A percentile compares a stretch with the other conserved stretches of the same genome.
phyloP scores from a whole-genome alignment of 1,140 invertebrate genomes.

The Stegodyphus mimosarum region DNA sequence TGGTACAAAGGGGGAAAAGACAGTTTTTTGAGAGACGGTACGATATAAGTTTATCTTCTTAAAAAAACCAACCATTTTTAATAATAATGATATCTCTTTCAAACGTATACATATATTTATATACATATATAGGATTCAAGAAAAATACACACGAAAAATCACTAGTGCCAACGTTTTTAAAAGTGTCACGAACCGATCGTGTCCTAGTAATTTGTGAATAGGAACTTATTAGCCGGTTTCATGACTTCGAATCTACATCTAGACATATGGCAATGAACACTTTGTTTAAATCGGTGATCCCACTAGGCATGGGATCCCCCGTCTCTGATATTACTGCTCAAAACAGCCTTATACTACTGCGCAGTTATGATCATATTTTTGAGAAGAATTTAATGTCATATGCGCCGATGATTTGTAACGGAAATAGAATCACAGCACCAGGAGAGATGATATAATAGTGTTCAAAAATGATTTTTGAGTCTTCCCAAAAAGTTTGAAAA shows the following conservation, averaged over 20 bases:
- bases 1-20: background rate
- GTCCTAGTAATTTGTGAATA: slow-evolving; percentile 31
- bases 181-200: slow-evolving; percentile 33
- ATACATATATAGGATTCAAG: slow-evolving; percentile 51
- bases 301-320: slow-evolving; percentile 21
- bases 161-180: slow-evolving; percentile 52
- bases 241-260: slow-evolving; percentile 17
- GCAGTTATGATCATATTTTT: too few species aligned
- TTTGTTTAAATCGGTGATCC: slow-evolving; percentile 42
- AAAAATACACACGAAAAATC: slow-evolving; percentile 48
- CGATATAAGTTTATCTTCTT: background rate
- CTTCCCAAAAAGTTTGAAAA: too few species aligned
- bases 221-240: slow-evolving; percentile 47
- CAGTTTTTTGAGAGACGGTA: background rate
- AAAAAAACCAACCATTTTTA: slow-evolving; percentile 21
- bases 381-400: too few species aligned
- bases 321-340: slow-evolving; percentile 27
- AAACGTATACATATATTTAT: slow-evolving; percentile 53
- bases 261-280: slow-evolving; percentile 50
- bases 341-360: slow-evolving; percentile 42
- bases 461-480: too few species aligned
- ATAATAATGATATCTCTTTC: slow-evolving; percentile 37
- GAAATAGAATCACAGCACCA: too few species aligned
- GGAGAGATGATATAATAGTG: too few species aligned
- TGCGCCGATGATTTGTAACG: too few species aligned